Evolutionary conservation across 2,888 invertebrate species (phyloP), one percentile per base, ranked within the genome.

Genomic region (Eristalis tenax): DNA sequence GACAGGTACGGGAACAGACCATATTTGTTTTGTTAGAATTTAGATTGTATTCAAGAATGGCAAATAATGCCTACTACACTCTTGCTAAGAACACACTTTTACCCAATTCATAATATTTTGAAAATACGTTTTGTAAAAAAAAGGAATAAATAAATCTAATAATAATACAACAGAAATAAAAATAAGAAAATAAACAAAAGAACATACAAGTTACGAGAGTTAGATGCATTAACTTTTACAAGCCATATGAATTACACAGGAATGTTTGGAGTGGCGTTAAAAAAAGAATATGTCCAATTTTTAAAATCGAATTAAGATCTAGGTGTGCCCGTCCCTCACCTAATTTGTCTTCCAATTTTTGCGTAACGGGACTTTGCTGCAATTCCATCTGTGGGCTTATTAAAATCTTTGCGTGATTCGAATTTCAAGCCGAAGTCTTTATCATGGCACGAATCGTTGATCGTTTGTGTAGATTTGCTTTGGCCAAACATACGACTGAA

Each of bases 311-410:
- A 61, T 70, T 78, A 70, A 78, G 66, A 76, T 68, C 78, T 77
- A 71, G 38, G 56, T 65, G 56, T 65, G 84, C 89, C 90, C 89
- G 89, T 90, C 93, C 93, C 93, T 93, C 93, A 94, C 94, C 94
- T 94, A 94, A 94, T 92, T 91, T 92, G 92, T 90, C 92, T 92
- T 92, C 93, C 93, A 91, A 91, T 90, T 90, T 92, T 92, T 83
- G 91, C 89, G 88, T 90, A 90, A 89, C 91, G 91, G 89, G 90
- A 90, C 89, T 92, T 92, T 88, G 92, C 91, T 84, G 91, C 91
- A 89, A 89, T 89, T 90, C 92, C 93, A 89, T 91, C 92, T 78
- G 89, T 88, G 87, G 93, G 93, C 90, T 91, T 92, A 92, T 93
- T 93, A 90, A 93, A 93, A 92, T 92, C 92, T 89, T 91, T 91